Evolutionary conservation across 2,888 invertebrate species (phyloP), one percentile per base, ranked within the genome.

Genomic region (Trimorus sp.): DNA sequence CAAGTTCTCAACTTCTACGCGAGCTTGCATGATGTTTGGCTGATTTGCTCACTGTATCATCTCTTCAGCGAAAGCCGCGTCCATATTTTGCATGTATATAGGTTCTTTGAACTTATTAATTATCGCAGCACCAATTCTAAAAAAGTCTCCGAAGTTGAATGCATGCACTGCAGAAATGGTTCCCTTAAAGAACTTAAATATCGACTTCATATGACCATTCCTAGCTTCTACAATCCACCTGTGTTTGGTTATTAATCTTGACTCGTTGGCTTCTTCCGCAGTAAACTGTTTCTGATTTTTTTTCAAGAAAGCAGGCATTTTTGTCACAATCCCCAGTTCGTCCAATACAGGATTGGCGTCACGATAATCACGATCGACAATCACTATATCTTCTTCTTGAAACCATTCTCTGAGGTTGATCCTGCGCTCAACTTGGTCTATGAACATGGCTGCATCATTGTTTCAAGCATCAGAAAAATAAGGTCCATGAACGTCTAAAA

Each of bases 391-490:
- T 1, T 15, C 15, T 8, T 59, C 15, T 15, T 40, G 40, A 3
- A 59, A 12, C 58, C 14, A 15, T 0, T 9, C 40, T 7, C 11
- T 16, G 12, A 56, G 80, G 60, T 38, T 83, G 42, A 53, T 75
- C 9, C 2, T 8, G 9, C 14, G n/a, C n/a, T n/a, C n/a, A n/a
- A n/a, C n/a, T n/a, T n/a, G n/a, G n/a, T n/a, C n/a, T n/a, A n/a
- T n/a, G n/a, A 81, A 12, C 4, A 83, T 81, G n/a, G 40, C 15
- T 14, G 83, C 79, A 79, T 83, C 81, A 42, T 79, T 83, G 15
- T 76, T 81, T 1, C 26, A 9, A 51, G 2, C 14, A 54, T 71
- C 78, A 37, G 78, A 69, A 26, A 69, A 69, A 26, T 69, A 38
- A 26, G 45, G n/a, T 14, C 68, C 56, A 11, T 60, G 54, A 37